These are phyloP conservation scores for Eucidaris tribuloides DNA, from an alignment of 35 echinoderm and acorn worm genomes.

Conservation along the genomic window DNA sequence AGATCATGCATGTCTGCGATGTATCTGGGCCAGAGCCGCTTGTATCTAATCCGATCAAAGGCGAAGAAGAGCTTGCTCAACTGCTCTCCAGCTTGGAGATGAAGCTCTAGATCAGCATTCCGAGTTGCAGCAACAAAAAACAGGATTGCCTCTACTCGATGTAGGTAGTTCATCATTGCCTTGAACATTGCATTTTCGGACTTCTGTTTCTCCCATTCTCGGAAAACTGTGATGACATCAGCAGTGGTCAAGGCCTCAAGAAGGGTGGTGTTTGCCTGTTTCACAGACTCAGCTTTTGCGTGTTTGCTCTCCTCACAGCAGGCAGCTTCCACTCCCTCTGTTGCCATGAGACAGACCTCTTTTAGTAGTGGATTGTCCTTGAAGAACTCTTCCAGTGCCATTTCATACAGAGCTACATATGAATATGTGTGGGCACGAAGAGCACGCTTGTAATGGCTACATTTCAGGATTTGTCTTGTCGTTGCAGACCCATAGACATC, in stretches of 20 bases:
- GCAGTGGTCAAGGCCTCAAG: not conserved
- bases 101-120: too few relatives aligned
- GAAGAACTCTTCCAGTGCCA: slow-evolving; percentile 43
- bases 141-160: slow-evolving; percentile 1
- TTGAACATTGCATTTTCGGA: not conserved
- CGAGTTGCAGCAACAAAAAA: not conserved
- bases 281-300: not conserved
- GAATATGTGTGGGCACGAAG: slow-evolving; percentile 28
- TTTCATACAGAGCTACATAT: slow-evolving; percentile 29
- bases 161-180: slow-evolving; percentile 20
- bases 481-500: slow-evolving; percentile 54
- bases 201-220: not conserved
- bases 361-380: slow-evolving; percentile 22
- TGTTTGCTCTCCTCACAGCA: not conserved
- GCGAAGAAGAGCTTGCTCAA: too few relatives aligned
- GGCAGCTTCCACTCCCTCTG: not conserved
- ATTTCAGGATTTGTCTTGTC: slow-evolving; percentile 53
- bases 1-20: too few relatives aligned
- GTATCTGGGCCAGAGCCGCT: too few relatives aligned
- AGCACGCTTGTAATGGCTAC: slow-evolving; percentile 9
- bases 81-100: too few relatives aligned
- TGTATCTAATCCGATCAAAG: too few relatives aligned
- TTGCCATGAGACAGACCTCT: not conserved
- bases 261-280: not conserved
- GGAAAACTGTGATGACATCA: not conserved